Evolutionary conservation across 2,113 vertebrate genomes (phyloP), one percentile per base, ranked within the genome.

Genomic region (Carassius auratus): DNA sequence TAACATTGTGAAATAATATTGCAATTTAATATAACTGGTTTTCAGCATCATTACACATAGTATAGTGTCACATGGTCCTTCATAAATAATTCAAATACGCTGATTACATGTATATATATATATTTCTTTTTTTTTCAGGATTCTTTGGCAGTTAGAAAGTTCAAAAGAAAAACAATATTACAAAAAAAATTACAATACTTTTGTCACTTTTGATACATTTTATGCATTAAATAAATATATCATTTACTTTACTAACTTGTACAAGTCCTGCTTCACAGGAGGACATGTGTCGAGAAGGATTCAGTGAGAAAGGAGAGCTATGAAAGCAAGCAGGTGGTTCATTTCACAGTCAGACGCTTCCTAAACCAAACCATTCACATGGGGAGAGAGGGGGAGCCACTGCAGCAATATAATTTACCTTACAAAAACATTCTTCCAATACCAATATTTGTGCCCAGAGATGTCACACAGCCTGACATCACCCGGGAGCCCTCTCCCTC

Each of bases 301-400:
- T 85, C 59, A 9, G 3, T 76, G 33, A 59, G 75, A 5, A 92
- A 84, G 85, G 90, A 94, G 88, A 90, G 89, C 82, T 94, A 94
- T 15, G 91, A 91, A 86, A 90, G 90, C 85, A 92, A 93, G 73
- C 92, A 92, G 88, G 92, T 91, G 89, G 88, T 68, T 78, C 91
- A 92, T 87, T 92, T 94, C 45, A 82, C 91, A 73, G 90, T 93
- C 2, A 86, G 91, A 81, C 91, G 92, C 83, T 88, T 68, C 79
- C 92, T 86, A 55, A 84, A 89, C 85, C 91, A 93, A 89, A 94
- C 38, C 5, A 83, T 94, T 71, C 84, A 48, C 71, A 89, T 94
- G 86, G 92, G 92, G 55, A 91, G 84, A 55, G 80, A 88, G 33
- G 87, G 86, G 15, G 38, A 85, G 73, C 86, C 62, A 59, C 88